phyloP scores from a whole-genome alignment of 2,797 vertebrate species.

The Oryzias dopingdopingensis region DNA sequence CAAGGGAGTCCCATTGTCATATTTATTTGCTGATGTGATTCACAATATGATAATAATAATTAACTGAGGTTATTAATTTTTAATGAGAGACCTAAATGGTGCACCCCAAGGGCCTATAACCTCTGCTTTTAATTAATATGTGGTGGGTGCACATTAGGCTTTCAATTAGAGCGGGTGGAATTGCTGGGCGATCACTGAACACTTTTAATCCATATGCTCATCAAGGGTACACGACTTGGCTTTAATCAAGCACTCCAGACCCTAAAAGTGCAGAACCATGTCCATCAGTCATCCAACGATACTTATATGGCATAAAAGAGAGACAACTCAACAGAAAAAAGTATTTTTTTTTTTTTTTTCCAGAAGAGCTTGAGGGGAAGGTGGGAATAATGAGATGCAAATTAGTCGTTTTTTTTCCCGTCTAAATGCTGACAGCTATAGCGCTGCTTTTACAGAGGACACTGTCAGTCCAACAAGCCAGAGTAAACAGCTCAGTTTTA shows the following conservation, averaged over 20 bases:
- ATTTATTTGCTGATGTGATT: slow-evolving; percentile 74
- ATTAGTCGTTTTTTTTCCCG: slow-evolving; percentile 68
- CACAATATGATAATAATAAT: slow-evolving; percentile 80
- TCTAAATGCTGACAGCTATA: slow-evolving; percentile 60
- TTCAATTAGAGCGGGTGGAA: slow-evolving; percentile 79
- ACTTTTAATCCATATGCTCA: slow-evolving; percentile 81
- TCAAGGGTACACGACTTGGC: slow-evolving; percentile 74
- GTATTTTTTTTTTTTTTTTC: slow-evolving; percentile 31
- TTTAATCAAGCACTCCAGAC: slow-evolving; percentile 76
- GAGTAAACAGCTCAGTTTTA: slow-evolving; percentile 63
- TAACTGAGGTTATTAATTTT: slow-evolving; percentile 83
- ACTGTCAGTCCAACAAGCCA: slow-evolving; percentile 61
- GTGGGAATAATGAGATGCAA: slow-evolving; percentile 74
- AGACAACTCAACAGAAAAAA: slow-evolving; percentile 33
- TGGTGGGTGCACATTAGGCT: slow-evolving; percentile 77
- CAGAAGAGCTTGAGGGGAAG: slow-evolving; percentile 42
- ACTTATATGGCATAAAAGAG: slow-evolving; percentile 44
- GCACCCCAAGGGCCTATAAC: slow-evolving; percentile 76
- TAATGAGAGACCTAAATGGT: slow-evolving; percentile 81
- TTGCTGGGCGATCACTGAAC: slow-evolving; percentile 73
- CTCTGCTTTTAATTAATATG: slow-evolving; percentile 83
- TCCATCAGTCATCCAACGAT: slow-evolving; percentile 67
- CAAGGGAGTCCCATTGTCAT: slow-evolving; percentile 61
- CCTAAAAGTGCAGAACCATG: slow-evolving; percentile 60
- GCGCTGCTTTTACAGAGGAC: slow-evolving; percentile 56